A percentile compares a stretch with the other conserved stretches of the same genome.
These are phyloP conservation scores for Trachymyrmex cornetzi DNA, from an alignment of 1,140 invertebrate genomes.

Conservation along the genomic window DNA sequence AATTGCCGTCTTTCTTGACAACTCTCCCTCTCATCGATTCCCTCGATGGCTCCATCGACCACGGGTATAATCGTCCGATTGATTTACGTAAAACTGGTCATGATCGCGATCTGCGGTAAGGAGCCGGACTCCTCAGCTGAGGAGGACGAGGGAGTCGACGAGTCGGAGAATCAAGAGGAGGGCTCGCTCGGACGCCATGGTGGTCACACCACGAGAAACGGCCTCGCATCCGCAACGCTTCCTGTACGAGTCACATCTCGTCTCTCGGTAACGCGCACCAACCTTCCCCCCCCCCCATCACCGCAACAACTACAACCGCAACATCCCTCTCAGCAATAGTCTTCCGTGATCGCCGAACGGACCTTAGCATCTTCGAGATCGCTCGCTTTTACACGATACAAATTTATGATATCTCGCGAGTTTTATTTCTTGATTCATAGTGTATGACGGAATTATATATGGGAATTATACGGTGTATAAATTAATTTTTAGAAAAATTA, in stretches of 20 bases:
- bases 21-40: conserved; percentile 46
- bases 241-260: conserved; percentile 85
- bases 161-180: conserved; percentile 83
- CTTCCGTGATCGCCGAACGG: background rate
- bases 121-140: conserved; percentile 83
- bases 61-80: conserved; percentile 29
- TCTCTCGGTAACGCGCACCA: conserved; percentile 84
- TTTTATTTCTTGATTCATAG: conserved; percentile 17
- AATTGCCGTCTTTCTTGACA: conserved; percentile 43
- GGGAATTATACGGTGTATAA: background rate
- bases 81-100: conserved; percentile 26
- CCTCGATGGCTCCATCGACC: conserved; percentile 27
- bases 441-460: background rate
- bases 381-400: conserved; percentile 12
- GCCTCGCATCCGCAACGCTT: conserved; percentile 84
- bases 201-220: conserved; percentile 83
- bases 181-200: conserved; percentile 81
- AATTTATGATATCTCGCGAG: background rate
- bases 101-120: conserved; percentile 1
- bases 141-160: conserved; percentile 84
- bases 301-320: conserved; percentile 24
- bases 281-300: conserved; percentile 49
- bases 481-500: background rate
- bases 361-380: conserved; percentile 33
- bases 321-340: background rate